phyloP scores from a whole-genome alignment of 1,140 invertebrate species.

The Lordiphosa clarofinis region DNA sequence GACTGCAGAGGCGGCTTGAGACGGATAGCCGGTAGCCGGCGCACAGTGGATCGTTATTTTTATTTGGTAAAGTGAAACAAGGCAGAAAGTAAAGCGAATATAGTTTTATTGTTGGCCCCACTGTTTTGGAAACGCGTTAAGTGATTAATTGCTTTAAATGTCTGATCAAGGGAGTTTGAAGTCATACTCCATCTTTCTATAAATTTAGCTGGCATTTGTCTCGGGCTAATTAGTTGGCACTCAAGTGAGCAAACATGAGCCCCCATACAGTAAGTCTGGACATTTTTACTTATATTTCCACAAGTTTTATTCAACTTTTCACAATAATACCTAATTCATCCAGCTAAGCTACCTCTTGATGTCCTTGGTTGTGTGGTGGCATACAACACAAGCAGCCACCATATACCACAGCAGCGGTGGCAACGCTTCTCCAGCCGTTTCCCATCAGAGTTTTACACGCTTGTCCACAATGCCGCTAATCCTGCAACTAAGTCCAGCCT shows the following conservation, averaged over 20 bases:
- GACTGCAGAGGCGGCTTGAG: background rate
- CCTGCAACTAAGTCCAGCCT: constrained; percentile 14
- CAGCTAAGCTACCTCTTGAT: constrained; percentile 19
- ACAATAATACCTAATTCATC: background rate
- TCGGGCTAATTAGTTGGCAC: constrained; percentile 48
- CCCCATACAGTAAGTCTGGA: constrained; percentile 6
- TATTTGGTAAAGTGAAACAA: too few relatives aligned
- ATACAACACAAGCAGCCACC: constrained; percentile 26
- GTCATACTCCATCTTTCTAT: constrained; percentile 19
- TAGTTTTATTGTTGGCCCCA: background rate
- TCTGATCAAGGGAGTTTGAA: constrained; percentile 25
- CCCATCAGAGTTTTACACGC: constrained; percentile 79
- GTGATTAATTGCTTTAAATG: constrained; percentile 18
- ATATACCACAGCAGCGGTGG: constrained; percentile 48
- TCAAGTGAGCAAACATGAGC: constrained; percentile 39
- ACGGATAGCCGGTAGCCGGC: constrained; percentile 11
- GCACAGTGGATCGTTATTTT: background rate
- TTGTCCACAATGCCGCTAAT: constrained; percentile 26
- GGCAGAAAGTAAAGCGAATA: too few relatives aligned
- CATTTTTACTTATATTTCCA: background rate
- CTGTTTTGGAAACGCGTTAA: constrained; percentile 51
- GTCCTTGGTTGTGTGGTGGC: background rate
- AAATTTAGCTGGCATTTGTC: constrained; percentile 31
- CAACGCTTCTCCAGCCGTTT: constrained; percentile 70
- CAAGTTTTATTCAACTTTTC: background rate